phyloP scores from a whole-genome alignment of 2,113 vertebrate species.

The Campylorhamphus procurvoides region DNA sequence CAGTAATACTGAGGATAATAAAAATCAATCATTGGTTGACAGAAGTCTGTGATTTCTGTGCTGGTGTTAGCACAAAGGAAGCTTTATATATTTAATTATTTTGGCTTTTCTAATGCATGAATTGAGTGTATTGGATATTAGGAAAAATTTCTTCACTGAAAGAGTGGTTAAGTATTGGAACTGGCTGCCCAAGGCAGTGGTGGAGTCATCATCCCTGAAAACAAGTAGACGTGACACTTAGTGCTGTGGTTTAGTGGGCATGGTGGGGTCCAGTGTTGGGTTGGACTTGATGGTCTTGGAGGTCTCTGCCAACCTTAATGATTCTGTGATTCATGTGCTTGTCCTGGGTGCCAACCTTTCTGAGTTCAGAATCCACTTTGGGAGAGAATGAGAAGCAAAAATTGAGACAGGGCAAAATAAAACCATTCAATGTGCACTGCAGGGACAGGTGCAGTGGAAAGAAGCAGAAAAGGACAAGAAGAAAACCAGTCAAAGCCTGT shows the following conservation, averaged over 20 bases:
- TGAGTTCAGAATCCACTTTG: background rate
- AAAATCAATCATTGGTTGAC: rapidly evolving
- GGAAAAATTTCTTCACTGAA: background rate
- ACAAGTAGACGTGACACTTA: rapidly evolving
- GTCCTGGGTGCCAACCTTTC: background rate
- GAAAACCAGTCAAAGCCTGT: background rate
- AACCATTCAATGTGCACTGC: background rate
- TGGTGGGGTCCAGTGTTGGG: background rate
- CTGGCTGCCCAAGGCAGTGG: background rate
- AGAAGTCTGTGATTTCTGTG: background rate
- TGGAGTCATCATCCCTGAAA: background rate
- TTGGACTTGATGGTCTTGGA: background rate
- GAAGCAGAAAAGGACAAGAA: background rate
- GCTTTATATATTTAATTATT: background rate
- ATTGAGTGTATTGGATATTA: background rate
- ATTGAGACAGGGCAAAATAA: background rate
- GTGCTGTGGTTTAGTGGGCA: background rate
- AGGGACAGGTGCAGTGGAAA: background rate
- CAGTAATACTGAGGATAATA: background rate
- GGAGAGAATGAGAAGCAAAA: background rate
- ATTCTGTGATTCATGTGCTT: background rate
- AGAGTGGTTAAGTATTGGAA: background rate
- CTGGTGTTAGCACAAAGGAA: background rate
- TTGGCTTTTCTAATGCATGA: background rate
- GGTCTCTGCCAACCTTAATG: background rate